Base-by-base conservation (phyloP, 2,888 invertebrate genomes). In the Conops quadrifasciatus region DNA sequence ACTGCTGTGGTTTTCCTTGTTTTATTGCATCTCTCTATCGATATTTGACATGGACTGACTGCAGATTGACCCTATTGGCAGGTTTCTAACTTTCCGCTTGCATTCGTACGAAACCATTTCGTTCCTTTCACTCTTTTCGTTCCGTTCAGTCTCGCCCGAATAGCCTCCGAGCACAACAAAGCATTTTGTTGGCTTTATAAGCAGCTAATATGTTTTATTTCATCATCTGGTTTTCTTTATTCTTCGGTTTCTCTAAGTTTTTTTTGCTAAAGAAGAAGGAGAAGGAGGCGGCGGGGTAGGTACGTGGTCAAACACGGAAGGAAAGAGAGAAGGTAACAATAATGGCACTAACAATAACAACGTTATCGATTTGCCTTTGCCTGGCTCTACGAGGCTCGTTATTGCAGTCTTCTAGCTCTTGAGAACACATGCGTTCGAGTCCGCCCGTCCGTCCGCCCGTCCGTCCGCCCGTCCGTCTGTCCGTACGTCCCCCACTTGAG, bases 321-420 rank as follows among this genome's bases (percentile, higher is more conserved):
- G 21, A 58, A 67, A 58, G 26, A 24, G 45, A 45, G 5, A 56
- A 36, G 45, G 28, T 26, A 56, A 45, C n/a, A 26, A 49, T 16
- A 67, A 58, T 56, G 16, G 36, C 21, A 67, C 53, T 21, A 59
- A 26, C 30, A 66, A 66, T 65, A 70, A 72, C 73, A 74, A 73
- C 73, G 75, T 77, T 77, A 77, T 76, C 76, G 76, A 77, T 77
- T 76, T 79, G 78, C 36, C 36, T 36, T 4, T 9, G 4, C 5
- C 36, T 36, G 36, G 5, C 75, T 78, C 77, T 77, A 78, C 78
- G 78, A 78, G 78, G 78, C 79, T 79, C 77, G 77, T 79, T 78
- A 78, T 77, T 78, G 76, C 72, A 76, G 77, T 74, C 76, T 78
- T 76, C 9, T n/a, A n/a, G n/a, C n/a, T 75, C 74, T 75, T 75